These are phyloP conservation scores for Origma solitaria DNA, from an alignment of 2,113 vertebrate species.

Conservation along the genomic window DNA sequence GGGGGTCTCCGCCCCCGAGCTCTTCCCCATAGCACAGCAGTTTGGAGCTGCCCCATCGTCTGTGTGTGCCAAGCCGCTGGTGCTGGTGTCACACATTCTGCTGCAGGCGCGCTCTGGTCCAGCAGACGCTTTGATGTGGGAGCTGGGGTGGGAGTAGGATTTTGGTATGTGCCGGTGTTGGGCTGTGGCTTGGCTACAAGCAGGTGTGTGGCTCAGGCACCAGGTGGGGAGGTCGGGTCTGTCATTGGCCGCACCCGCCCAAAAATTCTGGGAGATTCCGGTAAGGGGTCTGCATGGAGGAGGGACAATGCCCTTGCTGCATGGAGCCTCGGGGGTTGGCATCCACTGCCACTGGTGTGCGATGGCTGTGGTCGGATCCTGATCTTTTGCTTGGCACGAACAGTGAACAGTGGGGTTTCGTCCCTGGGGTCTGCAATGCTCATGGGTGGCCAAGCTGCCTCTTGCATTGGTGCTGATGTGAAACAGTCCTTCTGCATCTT, in stretches of 20 bases:
- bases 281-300: not conserved
- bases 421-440: accelerated
- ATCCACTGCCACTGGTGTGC: accelerated
- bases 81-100: not conserved
- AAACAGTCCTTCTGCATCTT: not conserved
- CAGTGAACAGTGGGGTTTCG: not conserved
- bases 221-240: not conserved
- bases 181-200: accelerated
- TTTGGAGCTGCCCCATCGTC: not conserved
- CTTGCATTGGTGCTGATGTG: accelerated
- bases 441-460: accelerated
- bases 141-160: not conserved
- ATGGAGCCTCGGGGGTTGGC: accelerated
- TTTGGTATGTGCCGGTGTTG: not conserved
- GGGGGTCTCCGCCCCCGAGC: not conserved
- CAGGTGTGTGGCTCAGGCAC: not conserved
- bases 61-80: accelerated
- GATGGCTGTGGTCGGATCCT: accelerated
- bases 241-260: not conserved
- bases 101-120: not conserved
- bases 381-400: not conserved
- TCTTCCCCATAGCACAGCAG: not conserved
- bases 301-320: not conserved
- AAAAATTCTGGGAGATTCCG: not conserved
- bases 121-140: not conserved